Percentiles rank a stretch among this genome's conserved stretches.
These are phyloP conservation scores for Patiria pectinifera DNA, from an alignment of 53 echinoderm and acorn worm genomes.

Conservation along the genomic window DNA sequence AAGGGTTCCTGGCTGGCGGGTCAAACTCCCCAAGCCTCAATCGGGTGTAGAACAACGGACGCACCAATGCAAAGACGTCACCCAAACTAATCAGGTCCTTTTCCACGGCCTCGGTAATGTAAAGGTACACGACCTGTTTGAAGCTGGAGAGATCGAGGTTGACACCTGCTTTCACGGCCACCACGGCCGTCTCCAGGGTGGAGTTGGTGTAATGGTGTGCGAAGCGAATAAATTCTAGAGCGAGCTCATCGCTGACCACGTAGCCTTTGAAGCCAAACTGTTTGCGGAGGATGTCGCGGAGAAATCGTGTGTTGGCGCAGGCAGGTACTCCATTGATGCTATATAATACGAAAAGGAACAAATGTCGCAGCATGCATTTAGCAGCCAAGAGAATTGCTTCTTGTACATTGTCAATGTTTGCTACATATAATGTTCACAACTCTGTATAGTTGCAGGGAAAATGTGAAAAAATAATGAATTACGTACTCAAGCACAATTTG, in stretches of 20 bases:
- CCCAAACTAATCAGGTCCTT: slow-evolving; percentile 22
- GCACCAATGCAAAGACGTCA: slow-evolving; percentile 21
- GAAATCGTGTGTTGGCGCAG: slow-evolving; percentile 67
- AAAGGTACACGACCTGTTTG: slow-evolving; percentile 44
- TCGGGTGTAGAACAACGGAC: slow-evolving; percentile 70
- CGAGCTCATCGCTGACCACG: slow-evolving; percentile 69
- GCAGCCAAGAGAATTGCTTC: no score
- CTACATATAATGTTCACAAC: neutral
- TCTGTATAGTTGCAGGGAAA: neutral
- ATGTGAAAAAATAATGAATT: neutral
- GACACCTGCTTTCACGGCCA: slow-evolving; percentile 56
- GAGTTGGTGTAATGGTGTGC: slow-evolving; percentile 63
- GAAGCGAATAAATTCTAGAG: slow-evolving; percentile 50
- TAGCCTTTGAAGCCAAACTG: slow-evolving; percentile 76
- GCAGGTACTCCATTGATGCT: slow-evolving; percentile 81
- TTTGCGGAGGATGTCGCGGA: slow-evolving; percentile 65
- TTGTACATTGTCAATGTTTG: no score
- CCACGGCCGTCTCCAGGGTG: slow-evolving; percentile 53
- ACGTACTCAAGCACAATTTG: neutral
- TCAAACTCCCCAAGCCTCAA: slow-evolving; percentile 82
- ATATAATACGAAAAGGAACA: neutral
- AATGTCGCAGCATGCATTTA: neutral
- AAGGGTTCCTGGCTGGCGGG: slow-evolving; percentile 72
- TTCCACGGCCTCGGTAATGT: slow-evolving; percentile 68
- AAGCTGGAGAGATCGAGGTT: slow-evolving; percentile 63